Base-by-base conservation (phyloP, 1,140 invertebrate species). In the Physella acuta region DNA sequence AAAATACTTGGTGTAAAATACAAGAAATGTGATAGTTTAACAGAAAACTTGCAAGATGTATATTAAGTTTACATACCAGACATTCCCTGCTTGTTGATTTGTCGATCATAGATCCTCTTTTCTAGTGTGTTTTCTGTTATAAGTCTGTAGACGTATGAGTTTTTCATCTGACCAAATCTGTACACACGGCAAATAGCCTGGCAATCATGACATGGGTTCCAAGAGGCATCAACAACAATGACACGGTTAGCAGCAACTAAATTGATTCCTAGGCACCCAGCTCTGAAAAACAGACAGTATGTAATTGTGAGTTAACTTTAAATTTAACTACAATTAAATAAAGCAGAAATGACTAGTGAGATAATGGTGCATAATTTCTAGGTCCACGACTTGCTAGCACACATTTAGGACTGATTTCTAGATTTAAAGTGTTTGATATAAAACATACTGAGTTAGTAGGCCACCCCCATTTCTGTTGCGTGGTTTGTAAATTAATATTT, bases 201-300 rank as follows among this genome's bases (percentile, higher is more conserved):
- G 1, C 95, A 97, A 82, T 99, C 97, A 82, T 99, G 96, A 80
- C 97, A 98, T n/a, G 97, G 97, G 87, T 99, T 99, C 96, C 97
- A 99, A 3, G 94, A 97, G 44, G 96, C 96, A 87, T 99, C 97
- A 78, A 99, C 93, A 36, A 99, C 95, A 30, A 99, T 92, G 0
- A 98, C 97, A 59, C 97, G 87, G 87, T 98, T 99, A 0, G 97
- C 97, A 30, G 96, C 97, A 31, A 89, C 81, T 28, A 99, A 88
- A 88, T 99, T 99, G 59, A 99, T 98, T 4, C 97, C 97, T 20
- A 99, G 86, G 30, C 94, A 98, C 20, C 97, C 97, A 63, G 97
- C 97, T 80, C 94, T 89, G 75, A 16, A 74, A 76, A 67, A 26
- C n/a, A n/a, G n/a, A n/a, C n/a, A n/a, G n/a, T n/a, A n/a, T n/a